A percentile compares a stretch with the other conserved stretches of the same genome.
These are phyloP conservation scores for Cervus canadensis DNA, from an alignment of 2,113 vertebrate species.

Conservation along the genomic window DNA sequence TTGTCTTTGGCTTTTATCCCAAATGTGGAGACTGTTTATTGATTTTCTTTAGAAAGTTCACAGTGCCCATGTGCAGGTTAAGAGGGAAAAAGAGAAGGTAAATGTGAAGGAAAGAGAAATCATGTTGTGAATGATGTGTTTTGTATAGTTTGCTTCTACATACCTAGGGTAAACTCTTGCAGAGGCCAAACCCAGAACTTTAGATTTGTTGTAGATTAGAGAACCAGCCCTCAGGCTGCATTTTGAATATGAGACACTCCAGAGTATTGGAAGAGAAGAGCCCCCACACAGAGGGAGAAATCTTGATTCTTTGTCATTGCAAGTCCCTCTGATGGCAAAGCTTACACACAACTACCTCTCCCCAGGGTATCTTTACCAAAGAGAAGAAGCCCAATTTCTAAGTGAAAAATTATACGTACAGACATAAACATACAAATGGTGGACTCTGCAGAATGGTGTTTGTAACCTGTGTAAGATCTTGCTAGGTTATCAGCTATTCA, in stretches of 20 bases:
- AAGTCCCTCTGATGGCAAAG: not conserved
- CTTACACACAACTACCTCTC: not conserved
- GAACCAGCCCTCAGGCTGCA: not conserved
- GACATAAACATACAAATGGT: accelerated
- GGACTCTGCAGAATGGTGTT: accelerated
- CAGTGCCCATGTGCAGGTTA: not conserved
- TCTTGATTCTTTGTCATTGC: not conserved
- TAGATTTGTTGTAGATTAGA: not conserved
- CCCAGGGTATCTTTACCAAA: not conserved
- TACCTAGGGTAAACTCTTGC: not conserved
- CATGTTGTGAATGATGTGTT: not conserved
- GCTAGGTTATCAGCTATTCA: accelerated
- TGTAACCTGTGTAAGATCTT: not conserved
- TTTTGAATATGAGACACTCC: not conserved
- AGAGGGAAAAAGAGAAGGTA: not conserved
- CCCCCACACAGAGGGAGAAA: not conserved
- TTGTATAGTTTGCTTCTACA: not conserved
- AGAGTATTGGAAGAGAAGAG: not conserved
- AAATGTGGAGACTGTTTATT: not conserved
- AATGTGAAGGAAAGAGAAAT: not conserved
- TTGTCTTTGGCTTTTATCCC: slow-evolving; percentile 5
- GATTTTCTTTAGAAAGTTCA: not conserved
- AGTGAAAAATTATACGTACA: not conserved
- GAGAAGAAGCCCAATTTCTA: not conserved
- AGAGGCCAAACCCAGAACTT: not conserved